Evolutionary conservation across 2,888 invertebrate species (phyloP), one percentile per base, ranked within the genome.

Genomic region (Elmis aenea): DNA sequence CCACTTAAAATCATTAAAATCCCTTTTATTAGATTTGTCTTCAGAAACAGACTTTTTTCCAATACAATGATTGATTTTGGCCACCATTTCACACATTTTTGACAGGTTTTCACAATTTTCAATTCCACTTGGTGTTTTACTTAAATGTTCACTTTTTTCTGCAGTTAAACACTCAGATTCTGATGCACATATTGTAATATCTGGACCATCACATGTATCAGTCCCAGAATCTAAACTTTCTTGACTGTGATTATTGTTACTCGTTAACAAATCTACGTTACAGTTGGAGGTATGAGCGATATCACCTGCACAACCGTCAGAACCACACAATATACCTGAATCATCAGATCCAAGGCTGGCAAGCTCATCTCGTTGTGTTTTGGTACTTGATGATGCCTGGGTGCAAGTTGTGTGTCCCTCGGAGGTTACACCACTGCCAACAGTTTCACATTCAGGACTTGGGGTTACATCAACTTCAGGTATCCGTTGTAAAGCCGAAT

Each of bases 401-500:
- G 71, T 69, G 18, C 45, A 26, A 13, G 46, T 44, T 10, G 13
- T 38, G 24, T 42, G 34, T 2, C 34, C 42, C 13, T 43, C 39
- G 3, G 27, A 14, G 5, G 42, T 28, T 5, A 35, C 12, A 9
- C 34, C 32, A 1, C 32, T 32, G 16, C 27, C 38, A 67, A 72
- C 57, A 69, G 73, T 59, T 48, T 76, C 76, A 55, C 75, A 74
- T 64, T 78, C 77, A 14, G 79, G 77, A 55, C 75, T 76, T n/a
- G 77, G 77, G 8, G 76, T 77, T 5, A 77, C 73, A 71, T 85
- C 83, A 61, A 84, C 88, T 74, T 90, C 90, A 42, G 90, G 90
- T 63, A 91, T 90, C 66, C 87, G 76, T 67, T 90, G 90, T 48
- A 90, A 75, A 42, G 89, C 91, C 38, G 90, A 91, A 67, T 92